Percentiles rank a stretch among this genome's conserved stretches.
Evolutionary conservation across 2,113 vertebrate species (phyloP).

Genomic region (Chaetura pelagica): DNA sequence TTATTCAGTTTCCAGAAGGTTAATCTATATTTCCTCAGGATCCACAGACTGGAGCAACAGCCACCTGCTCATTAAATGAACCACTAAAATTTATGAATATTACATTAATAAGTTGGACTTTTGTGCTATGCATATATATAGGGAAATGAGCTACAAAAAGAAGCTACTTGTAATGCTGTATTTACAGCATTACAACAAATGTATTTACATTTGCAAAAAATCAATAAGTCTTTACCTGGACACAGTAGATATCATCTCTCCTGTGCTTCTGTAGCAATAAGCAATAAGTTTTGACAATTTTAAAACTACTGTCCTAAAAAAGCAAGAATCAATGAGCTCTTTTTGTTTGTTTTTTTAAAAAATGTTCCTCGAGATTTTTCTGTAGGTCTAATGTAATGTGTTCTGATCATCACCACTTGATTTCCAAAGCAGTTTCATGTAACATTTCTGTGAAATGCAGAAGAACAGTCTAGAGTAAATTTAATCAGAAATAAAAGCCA

Average conservation of each 20-base stretch:
- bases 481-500: constrained; percentile 17
- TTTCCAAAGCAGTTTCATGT: not conserved
- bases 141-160: not conserved
- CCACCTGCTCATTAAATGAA: constrained; percentile 23
- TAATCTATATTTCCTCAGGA: not conserved
- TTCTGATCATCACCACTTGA: not conserved
- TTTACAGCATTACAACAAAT: no score
- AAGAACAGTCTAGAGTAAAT: not conserved
- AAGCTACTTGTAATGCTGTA: not conserved
- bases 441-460: not conserved
- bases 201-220: constrained; percentile 28
- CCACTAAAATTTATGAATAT: not conserved
- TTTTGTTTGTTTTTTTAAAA: no score
- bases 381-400: not conserved
- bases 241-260: not conserved
- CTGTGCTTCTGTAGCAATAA: not conserved
- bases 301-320: not conserved
- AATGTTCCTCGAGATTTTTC: not conserved
- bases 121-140: not conserved
- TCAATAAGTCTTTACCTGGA: constrained; percentile 16
- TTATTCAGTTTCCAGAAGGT: not conserved
- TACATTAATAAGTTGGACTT: not conserved
- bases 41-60: not conserved
- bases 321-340: not conserved
- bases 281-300: not conserved